Percentiles rank a stretch among this genome's conserved stretches.
Evolutionary conservation across 2,888 invertebrate species (phyloP).

Genomic region (Heliothis peltigera): DNA sequence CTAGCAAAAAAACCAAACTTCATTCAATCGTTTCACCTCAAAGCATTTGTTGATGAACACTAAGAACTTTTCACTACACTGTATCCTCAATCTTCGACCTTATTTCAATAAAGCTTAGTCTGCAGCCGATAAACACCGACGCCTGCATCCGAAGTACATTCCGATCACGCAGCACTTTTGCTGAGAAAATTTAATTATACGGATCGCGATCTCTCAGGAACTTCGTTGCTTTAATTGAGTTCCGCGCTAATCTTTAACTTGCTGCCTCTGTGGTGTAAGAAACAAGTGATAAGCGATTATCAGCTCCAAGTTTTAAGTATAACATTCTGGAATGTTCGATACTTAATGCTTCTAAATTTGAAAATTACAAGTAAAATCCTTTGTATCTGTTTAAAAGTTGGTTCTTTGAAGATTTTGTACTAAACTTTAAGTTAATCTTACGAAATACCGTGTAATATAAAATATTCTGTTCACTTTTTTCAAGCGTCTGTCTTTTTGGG

Average conservation of each 20-base stretch:
- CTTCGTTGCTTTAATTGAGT: constrained; percentile 85
- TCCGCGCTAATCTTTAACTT: constrained; percentile 83
- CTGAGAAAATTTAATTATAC: constrained; percentile 85
- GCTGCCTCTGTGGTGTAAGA: constrained; percentile 63
- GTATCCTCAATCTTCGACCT: constrained; percentile 40
- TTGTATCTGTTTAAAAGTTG: not conserved
- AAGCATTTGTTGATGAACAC: constrained; percentile 28
- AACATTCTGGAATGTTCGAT: constrained; percentile 37
- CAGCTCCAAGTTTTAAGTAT: constrained; percentile 17
- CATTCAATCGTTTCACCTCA: constrained; percentile 19
- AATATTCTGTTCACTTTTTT: not conserved
- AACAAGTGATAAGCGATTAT: constrained; percentile 55
- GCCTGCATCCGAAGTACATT: constrained; percentile 66
- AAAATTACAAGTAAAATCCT: constrained; percentile 21
- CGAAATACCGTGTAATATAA: not conserved
- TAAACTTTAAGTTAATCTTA: not conserved
- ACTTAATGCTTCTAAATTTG: constrained; percentile 32
- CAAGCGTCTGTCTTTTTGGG: not conserved
- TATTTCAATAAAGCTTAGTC: constrained; percentile 52
- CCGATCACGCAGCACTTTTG: constrained; percentile 82
- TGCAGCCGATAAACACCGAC: constrained; percentile 50
- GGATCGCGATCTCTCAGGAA: constrained; percentile 80
- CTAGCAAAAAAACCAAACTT: constrained; percentile 5
- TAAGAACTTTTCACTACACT: constrained; percentile 17
- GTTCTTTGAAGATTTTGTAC: not conserved